Conservation (phyloP, 2,113 vertebrate species). For the Thamnophis sirtalis region DNA sequence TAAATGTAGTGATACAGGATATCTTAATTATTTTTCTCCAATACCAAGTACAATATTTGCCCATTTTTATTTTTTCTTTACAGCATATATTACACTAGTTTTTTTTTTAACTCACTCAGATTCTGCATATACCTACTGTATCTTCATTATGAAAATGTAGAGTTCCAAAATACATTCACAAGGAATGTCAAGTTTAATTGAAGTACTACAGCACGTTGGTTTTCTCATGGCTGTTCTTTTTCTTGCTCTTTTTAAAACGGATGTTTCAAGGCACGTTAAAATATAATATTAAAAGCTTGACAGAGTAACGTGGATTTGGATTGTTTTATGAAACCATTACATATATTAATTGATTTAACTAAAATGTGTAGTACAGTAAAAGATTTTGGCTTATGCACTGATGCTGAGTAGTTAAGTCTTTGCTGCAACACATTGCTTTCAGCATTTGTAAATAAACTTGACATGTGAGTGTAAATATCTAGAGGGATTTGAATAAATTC, state of each 20-base stretch:
- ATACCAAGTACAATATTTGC: background rate
- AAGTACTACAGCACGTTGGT: background rate
- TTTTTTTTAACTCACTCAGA: background rate
- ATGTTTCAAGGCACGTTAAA: background rate
- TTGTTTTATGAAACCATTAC: background rate
- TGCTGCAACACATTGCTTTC: background rate
- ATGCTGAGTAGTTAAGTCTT: background rate
- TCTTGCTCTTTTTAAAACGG: background rate
- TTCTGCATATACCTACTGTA: background rate
- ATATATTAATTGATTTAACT: background rate
- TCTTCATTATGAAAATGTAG: background rate
- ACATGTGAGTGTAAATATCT: background rate
- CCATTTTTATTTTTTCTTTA: background rate
- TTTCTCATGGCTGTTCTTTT: background rate
- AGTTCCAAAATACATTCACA: background rate
- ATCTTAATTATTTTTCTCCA: background rate
- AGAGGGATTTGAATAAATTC: slow-evolving; percentile 1
- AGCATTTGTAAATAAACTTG: slow-evolving; percentile 3
- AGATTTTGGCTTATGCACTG: background rate
- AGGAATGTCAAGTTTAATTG: background rate
- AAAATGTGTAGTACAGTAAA: background rate
- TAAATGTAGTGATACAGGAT: background rate
- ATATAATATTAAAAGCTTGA: background rate
- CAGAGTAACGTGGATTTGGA: background rate
- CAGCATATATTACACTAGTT: background rate